Conservation (phyloP, 2,888 invertebrate genomes). For the Andrena camellia region DNA sequence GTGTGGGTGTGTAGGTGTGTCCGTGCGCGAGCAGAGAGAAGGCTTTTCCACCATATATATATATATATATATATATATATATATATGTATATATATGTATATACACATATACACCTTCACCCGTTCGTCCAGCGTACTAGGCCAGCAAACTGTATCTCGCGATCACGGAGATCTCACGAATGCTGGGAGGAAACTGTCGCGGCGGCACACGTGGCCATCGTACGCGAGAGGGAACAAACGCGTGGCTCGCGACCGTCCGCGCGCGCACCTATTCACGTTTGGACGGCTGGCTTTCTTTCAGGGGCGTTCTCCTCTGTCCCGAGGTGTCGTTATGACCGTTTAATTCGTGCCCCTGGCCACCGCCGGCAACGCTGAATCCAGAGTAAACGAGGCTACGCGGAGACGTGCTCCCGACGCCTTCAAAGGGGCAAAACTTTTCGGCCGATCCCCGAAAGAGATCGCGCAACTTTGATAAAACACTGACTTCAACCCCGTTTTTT, state of each 20-base stretch:
- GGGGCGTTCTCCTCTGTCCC: background rate
- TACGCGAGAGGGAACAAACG: background rate
- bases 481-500: no score
- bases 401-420: background rate
- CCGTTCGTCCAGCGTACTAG: constrained; percentile 48
- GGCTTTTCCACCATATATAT: constrained; percentile 49
- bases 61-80: no score
- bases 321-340: constrained; percentile 13
- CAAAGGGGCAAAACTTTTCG: no score
- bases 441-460: no score
- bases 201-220: constrained; percentile 30
- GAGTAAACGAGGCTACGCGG: no score
- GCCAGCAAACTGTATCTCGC: constrained; percentile 56
- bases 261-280: background rate
- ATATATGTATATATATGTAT: no score
- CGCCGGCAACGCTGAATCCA: no score
- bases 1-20: constrained; percentile 33
- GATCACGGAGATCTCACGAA: constrained; percentile 55
- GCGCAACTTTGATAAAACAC: no score
- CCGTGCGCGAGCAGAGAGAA: constrained; percentile 34
- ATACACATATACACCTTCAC: constrained; percentile 12
- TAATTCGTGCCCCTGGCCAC: constrained; percentile 15
- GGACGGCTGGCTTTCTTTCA: constrained; percentile 17
- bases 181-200: constrained; percentile 20
- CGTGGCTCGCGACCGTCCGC: background rate